A percentile compares a stretch with the other conserved stretches of the same genome.
These are phyloP conservation scores for Tetropium fuscum DNA, from an alignment of 2,888 invertebrate species.

Conservation along the genomic window DNA sequence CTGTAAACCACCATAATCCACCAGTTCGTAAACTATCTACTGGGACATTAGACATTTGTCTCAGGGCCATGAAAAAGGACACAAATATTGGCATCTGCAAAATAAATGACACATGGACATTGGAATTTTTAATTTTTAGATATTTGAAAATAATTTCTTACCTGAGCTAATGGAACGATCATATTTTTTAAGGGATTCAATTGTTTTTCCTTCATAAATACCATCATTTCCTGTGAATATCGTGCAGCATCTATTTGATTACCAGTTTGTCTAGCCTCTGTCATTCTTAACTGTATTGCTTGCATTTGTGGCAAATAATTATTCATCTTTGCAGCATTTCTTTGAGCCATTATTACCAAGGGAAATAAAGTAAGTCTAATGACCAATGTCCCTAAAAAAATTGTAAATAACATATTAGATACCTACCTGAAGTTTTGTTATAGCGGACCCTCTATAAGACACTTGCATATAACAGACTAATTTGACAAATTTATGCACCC, in stretches of 20 bases:
- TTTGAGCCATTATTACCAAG: conserved; percentile 84
- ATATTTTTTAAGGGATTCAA: conserved; percentile 85
- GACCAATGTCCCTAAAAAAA: conserved; percentile 75
- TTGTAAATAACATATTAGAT: not conserved
- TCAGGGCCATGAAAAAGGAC: conserved; percentile 90
- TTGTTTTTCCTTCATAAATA: conserved; percentile 85
- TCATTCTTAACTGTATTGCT: conserved; percentile 84
- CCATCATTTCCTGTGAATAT: conserved; percentile 81
- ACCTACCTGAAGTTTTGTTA: too few species aligned
- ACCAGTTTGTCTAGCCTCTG: conserved; percentile 84
- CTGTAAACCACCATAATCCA: conserved; percentile 92
- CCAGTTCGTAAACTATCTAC: conserved; percentile 91
- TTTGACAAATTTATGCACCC: too few species aligned
- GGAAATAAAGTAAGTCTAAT: conserved; percentile 87
- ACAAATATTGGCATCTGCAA: conserved; percentile 85
- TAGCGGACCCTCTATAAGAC: too few species aligned
- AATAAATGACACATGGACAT: conserved; percentile 32
- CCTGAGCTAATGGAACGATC: conserved; percentile 82
- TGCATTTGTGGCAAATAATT: conserved; percentile 90
- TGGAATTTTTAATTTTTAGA: not conserved
- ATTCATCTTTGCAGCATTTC: conserved; percentile 83
- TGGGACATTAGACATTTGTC: conserved; percentile 90
- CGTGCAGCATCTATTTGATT: conserved; percentile 83
- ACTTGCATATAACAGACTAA: too few species aligned
- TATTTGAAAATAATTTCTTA: conserved; percentile 54